These are phyloP conservation scores for Lepus americanus DNA, from an alignment of 2,113 vertebrate species.

Conservation along the genomic window DNA sequence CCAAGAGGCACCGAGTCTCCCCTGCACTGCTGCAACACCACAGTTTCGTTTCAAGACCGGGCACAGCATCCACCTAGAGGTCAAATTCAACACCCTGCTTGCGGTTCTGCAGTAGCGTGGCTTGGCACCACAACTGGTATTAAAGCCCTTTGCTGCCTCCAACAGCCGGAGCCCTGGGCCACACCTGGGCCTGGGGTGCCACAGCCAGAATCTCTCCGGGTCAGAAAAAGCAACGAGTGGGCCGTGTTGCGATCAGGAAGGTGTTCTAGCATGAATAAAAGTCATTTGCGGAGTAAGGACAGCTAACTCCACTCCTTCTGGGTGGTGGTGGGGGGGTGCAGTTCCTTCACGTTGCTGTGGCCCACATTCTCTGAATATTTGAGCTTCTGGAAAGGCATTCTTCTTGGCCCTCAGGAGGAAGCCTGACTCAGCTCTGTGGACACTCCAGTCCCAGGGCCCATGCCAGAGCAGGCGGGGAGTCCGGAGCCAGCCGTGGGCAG, in stretches of 20 bases:
- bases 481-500: background rate
- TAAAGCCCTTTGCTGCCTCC: background rate
- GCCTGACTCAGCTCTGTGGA: slow-evolving; percentile 58
- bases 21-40: background rate
- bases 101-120: background rate
- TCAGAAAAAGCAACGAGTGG: background rate
- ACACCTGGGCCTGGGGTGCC: background rate
- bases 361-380: slow-evolving; percentile 76
- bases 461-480: background rate
- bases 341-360: slow-evolving; percentile 31
- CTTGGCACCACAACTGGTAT: background rate
- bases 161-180: background rate
- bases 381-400: slow-evolving; percentile 76
- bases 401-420: slow-evolving; percentile 66
- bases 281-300: background rate
- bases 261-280: background rate
- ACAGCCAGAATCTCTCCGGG: background rate
- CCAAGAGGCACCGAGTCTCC: background rate
- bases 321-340: background rate
- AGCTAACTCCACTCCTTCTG: background rate
- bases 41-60: slow-evolving; percentile 43
- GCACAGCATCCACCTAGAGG: slow-evolving; percentile 16
- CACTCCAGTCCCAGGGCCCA: background rate
- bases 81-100: background rate
- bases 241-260: slow-evolving; percentile 45